Conservation (phyloP, 2,113 vertebrate species). For the Trachemys scripta region DNA sequence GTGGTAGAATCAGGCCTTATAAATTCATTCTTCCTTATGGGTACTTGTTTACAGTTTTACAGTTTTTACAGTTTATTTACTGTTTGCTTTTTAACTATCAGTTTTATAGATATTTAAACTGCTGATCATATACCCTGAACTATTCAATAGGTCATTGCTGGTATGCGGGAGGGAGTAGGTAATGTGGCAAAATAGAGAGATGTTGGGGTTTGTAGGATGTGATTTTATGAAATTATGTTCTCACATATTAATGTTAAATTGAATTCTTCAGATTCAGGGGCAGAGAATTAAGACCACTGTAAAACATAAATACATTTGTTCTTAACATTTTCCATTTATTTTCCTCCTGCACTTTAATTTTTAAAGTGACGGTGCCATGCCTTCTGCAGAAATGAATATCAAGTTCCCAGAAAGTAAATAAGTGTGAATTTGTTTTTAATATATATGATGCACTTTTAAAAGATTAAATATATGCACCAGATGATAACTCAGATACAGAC, state of each 20-base stretch:
- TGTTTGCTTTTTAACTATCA: background rate
- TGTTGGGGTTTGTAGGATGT: background rate
- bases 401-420: background rate
- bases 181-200: background rate
- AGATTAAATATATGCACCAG: fast-evolving
- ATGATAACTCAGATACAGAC: background rate
- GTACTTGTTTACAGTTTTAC: background rate
- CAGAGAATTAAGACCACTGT: background rate
- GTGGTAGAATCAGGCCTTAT: background rate
- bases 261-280: background rate
- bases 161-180: background rate
- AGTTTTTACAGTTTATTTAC: background rate
- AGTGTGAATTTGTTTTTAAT: background rate
- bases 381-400: background rate
- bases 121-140: background rate
- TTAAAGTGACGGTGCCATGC: background rate
- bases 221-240: background rate
- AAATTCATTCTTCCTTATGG: conserved; percentile 17
- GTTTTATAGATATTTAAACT: background rate
- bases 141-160: background rate
- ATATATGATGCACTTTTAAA: background rate
- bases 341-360: background rate
- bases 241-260: background rate
- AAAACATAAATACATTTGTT: background rate
- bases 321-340: background rate